Conservation (phyloP, 1,140 invertebrate genomes). For the Antheraea mylitta region DNA sequence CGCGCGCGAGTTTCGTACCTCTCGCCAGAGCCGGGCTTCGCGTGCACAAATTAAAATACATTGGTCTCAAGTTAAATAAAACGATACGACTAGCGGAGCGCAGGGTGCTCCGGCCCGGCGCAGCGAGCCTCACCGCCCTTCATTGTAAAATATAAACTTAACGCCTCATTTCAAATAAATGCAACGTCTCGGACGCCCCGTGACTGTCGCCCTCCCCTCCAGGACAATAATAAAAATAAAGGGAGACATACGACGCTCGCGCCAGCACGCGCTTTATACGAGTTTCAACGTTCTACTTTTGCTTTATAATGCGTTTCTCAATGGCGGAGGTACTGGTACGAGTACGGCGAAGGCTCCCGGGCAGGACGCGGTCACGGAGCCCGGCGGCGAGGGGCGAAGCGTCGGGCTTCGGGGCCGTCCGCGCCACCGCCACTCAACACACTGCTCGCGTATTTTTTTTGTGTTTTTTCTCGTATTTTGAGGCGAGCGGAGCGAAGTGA, state of each 20-base stretch:
- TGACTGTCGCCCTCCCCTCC: constrained; percentile 26
- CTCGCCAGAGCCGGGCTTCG: constrained; percentile 42
- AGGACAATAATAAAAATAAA: constrained; percentile 17
- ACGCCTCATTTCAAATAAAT: constrained; percentile 57
- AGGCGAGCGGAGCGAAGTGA: constrained; percentile 24
- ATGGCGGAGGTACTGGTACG: constrained; percentile 13
- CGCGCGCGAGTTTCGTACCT: constrained; percentile 6
- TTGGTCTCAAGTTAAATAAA: constrained; percentile 75
- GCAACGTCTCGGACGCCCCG: constrained; percentile 49
- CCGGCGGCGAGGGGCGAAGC: constrained; percentile 15
- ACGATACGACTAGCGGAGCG: constrained; percentile 63
- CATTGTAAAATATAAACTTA: constrained; percentile 39
- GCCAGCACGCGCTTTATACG: constrained; percentile 18
- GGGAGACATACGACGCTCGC: constrained; percentile 13
- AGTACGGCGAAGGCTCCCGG: constrained; percentile 24
- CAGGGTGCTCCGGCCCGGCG: constrained; percentile 38
- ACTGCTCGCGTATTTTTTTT: constrained; percentile 20
- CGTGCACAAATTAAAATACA: constrained; percentile 68
- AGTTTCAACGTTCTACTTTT: background rate
- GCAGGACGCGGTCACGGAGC: constrained; percentile 11
- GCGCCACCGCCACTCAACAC: constrained; percentile 16
- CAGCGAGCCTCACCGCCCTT: constrained; percentile 42
- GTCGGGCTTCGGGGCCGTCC: constrained; percentile 19
- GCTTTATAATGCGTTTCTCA: background rate
- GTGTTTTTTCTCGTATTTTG: constrained; percentile 32